phyloP scores from a whole-genome alignment of 2,888 invertebrate genomes.

The Scaptodrosophila latifasciaeformis region DNA sequence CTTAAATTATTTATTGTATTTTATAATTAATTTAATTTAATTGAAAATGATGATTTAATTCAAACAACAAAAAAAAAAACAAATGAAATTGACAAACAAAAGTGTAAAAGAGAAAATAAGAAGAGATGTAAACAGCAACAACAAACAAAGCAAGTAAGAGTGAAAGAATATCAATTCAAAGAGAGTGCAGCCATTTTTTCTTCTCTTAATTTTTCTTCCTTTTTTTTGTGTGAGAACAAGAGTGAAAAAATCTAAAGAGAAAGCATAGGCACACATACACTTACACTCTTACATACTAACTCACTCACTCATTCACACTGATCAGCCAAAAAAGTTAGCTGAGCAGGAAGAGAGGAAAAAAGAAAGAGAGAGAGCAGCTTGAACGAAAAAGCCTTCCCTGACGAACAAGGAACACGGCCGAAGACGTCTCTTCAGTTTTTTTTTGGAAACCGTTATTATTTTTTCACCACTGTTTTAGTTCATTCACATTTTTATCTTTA shows the following conservation, averaged over 20 bases:
- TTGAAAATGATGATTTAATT: slow-evolving; percentile 28
- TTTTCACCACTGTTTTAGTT: too few relatives aligned
- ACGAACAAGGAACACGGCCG: too few relatives aligned
- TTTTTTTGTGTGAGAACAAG: slow-evolving; percentile 2
- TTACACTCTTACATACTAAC: slow-evolving; percentile 3
- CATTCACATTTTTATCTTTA: not conserved
- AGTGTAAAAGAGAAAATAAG: slow-evolving; percentile 10
- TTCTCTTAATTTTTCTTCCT: not conserved
- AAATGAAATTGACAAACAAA: slow-evolving; percentile 18
- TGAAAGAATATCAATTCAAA: not conserved
- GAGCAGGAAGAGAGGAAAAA: too few relatives aligned
- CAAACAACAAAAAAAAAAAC: slow-evolving; percentile 30
- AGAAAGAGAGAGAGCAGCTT: too few relatives aligned
- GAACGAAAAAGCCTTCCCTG: too few relatives aligned
- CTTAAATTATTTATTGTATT: slow-evolving; percentile 58
- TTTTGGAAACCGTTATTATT: too few relatives aligned
- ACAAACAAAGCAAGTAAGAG: not conserved
- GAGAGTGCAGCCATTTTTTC: not conserved
- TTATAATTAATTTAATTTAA: slow-evolving; percentile 58
- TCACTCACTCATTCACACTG: not conserved
- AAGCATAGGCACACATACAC: too few relatives aligned
- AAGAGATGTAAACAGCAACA: slow-evolving; percentile 8
- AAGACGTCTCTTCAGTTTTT: too few relatives aligned
- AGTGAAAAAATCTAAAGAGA: too few relatives aligned
- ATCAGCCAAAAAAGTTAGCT: too few relatives aligned